Evolutionary conservation across 2,113 vertebrate species (phyloP), one percentile per base, ranked within the genome.

Genomic region (Rattus rattus): DNA sequence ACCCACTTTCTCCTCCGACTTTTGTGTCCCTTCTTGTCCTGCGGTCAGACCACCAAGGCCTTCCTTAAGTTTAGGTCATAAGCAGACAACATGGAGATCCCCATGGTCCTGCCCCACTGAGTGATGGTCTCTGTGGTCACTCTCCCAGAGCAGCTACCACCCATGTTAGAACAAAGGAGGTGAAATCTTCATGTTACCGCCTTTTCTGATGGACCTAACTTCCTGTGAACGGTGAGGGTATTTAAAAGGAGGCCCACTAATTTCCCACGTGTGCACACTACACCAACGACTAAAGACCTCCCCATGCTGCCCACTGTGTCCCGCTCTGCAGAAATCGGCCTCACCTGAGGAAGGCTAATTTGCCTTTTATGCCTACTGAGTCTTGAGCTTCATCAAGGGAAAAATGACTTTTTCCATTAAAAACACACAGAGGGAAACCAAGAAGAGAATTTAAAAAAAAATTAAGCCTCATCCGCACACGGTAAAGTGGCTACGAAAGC

Each of bases 241-340:
- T 97, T 97, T 97, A 97, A 97, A 98, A 97, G 20, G 39, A 98
- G 98, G 92, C 96, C 93, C 90, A 92, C 97, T 96, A 17, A 96
- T 98, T 97, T 96, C 72, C 59, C 95, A 81, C 39, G 92, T 76
- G 52, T n/a, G 69, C 36, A 19, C 36, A 72, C 33, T n/a, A 72
- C 69, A 3, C 93, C 96, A 93, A 96, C 91, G 96, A 54, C 70
- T 61, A 2, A 96, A 96, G 94, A 90, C 92, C 94, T 97, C 96
- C 94, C 56, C 30, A 56, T 20, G 3, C 86, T 86, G 94, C 94
- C 96, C 54, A 84, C 86, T 90, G 67, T 92, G 65, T 70, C 96
- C 97, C 94, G 93, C 96, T 97, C 97, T 97, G 2, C 63, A 84
- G 97, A 96, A 93, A 97, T 94, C n/a, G 13, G 93, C 54, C 84